Percentiles rank a stretch among this genome's conserved stretches.
Conservation (phyloP, 2,113 vertebrate species). For the Cygnus buccinator region DNA sequence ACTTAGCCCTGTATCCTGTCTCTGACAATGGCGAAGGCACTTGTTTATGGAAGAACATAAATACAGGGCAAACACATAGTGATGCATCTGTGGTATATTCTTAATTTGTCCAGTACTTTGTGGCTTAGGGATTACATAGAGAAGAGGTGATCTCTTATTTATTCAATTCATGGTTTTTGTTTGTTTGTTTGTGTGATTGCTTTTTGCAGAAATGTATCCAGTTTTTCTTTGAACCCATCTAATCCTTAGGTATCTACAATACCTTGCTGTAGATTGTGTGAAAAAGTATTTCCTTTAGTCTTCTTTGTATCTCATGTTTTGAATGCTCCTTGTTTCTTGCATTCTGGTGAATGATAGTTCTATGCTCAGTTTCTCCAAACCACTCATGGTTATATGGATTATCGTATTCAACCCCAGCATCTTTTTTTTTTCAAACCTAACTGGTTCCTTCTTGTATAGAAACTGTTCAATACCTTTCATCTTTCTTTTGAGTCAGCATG, state of each 20-base stretch:
- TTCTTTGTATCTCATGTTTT: neutral
- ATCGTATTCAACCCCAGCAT: neutral
- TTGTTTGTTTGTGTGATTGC: neutral
- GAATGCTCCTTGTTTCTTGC: neutral
- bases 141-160: neutral
- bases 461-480: neutral
- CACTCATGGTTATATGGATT: neutral
- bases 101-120: neutral
- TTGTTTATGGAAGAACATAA: conserved; percentile 9
- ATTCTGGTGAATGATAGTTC: neutral
- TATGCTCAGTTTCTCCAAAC: neutral
- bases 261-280: neutral
- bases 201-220: neutral
- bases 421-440: neutral
- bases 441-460: neutral
- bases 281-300: neutral
- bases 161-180: neutral
- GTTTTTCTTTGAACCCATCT: neutral
- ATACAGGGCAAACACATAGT: neutral
- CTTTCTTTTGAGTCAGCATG: neutral
- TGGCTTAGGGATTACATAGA: neutral
- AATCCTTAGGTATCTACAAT: neutral
- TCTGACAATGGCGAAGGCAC: neutral
- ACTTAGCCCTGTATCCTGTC: neutral
- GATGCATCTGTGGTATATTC: neutral